phyloP scores from a whole-genome alignment of 2,888 invertebrate species.

The Serripes groenlandicus region DNA sequence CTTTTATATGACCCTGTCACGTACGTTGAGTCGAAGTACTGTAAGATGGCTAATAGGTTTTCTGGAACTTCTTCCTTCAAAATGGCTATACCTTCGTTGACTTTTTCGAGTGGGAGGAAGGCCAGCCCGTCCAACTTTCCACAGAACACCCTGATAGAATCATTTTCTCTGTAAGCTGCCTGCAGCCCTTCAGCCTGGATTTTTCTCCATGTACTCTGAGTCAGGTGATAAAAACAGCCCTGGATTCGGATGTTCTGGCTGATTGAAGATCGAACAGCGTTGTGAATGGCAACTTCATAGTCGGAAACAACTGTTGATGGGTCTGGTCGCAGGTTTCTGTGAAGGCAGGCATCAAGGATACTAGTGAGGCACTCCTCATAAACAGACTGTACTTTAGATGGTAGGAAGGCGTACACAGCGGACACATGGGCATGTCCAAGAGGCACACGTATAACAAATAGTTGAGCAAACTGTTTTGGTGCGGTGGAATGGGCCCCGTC shows the following conservation, averaged over 20 bases:
- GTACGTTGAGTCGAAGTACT: too few relatives aligned
- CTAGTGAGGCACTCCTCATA: conserved; percentile 39
- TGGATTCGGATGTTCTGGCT: background rate
- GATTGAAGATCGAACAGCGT: conserved; percentile 19
- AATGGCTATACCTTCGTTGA: too few relatives aligned
- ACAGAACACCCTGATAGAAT: too few relatives aligned
- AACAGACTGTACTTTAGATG: conserved; percentile 24
- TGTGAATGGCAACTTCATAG: conserved; percentile 38
- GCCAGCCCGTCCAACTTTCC: too few relatives aligned
- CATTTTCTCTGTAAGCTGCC: too few relatives aligned
- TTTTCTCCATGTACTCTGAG: too few relatives aligned
- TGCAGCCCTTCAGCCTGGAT: too few relatives aligned
- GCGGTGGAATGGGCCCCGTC: conserved; percentile 38
- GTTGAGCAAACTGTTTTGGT: conserved; percentile 12
- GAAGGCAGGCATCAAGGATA: conserved; percentile 17
- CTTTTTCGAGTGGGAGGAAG: too few relatives aligned
- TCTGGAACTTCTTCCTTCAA: too few relatives aligned
- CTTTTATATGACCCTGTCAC: too few relatives aligned
- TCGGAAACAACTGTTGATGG: conserved; percentile 15
- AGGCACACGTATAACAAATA: conserved; percentile 21
- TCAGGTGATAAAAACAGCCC: background rate
- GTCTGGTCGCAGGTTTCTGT: conserved; percentile 27
- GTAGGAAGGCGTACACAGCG: conserved; percentile 34
- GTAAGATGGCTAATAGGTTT: too few relatives aligned
- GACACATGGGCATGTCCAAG: conserved; percentile 22